These are phyloP conservation scores for Meloidogyne floridensis DNA, from an alignment of 1,140 invertebrate genomes.

Conservation along the genomic window DNA sequence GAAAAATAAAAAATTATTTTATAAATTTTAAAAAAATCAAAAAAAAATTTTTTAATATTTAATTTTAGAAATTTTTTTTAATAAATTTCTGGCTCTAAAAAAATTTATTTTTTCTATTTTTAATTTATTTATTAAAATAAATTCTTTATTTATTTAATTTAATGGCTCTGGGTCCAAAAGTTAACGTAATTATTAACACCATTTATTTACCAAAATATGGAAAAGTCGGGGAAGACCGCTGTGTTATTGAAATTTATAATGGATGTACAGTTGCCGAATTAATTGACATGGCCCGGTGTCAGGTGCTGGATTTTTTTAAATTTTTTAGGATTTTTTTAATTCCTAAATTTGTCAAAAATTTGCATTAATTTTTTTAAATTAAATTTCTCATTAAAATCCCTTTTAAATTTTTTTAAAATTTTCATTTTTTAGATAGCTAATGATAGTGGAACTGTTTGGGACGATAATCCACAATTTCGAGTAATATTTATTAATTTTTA, in stretches of 20 bases:
- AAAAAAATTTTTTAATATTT: too few relatives aligned
- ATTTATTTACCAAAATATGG: conserved; percentile 6
- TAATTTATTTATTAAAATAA: too few relatives aligned
- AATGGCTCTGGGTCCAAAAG: not conserved
- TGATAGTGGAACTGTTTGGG: conserved; percentile 4
- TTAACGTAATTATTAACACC: not conserved
- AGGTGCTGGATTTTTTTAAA: not conserved
- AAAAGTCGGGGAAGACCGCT: not conserved
- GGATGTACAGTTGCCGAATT: not conserved
- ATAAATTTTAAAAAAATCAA: not conserved
- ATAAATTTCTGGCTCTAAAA: too few relatives aligned
- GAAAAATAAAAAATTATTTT: not conserved
- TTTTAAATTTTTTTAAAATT: not conserved
- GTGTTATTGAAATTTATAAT: not conserved
- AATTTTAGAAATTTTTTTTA: too few relatives aligned
- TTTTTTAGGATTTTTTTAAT: too few relatives aligned
- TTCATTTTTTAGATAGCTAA: not conserved
- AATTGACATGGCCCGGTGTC: not conserved
- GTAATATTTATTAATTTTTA: not conserved
- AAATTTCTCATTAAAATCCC: not conserved
- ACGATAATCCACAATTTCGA: conserved; percentile 2
- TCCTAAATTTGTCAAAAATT: too few relatives aligned
- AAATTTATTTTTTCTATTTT: too few relatives aligned
- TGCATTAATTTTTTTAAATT: not conserved
- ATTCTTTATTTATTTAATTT: not conserved